These are phyloP conservation scores for Cynoglossus semilaevis DNA, from an alignment of 2,113 vertebrate species.

Conservation along the genomic window DNA sequence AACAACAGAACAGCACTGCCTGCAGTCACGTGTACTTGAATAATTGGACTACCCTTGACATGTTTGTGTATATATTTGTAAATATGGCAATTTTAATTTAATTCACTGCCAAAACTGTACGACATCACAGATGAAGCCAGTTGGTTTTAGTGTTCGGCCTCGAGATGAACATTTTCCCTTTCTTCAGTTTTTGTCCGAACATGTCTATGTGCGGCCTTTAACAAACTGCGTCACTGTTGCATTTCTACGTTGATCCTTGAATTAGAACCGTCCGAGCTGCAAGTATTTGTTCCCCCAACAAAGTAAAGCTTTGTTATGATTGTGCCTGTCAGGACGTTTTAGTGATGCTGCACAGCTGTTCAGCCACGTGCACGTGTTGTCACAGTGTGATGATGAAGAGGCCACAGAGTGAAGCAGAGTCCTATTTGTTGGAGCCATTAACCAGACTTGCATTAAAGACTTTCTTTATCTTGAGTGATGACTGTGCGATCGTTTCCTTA, in stretches of 20 bases:
- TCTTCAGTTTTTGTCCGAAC: no score
- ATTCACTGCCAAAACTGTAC: no score
- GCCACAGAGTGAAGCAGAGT: slow-evolving; percentile 53
- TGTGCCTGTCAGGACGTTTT: slow-evolving; percentile 40
- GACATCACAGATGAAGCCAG: no score
- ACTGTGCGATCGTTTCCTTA: slow-evolving; percentile 41
- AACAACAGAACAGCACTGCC: background rate
- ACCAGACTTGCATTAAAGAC: slow-evolving; percentile 49
- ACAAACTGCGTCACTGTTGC: background rate
- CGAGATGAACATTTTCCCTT: no score
- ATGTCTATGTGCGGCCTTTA: background rate
- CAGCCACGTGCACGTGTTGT: slow-evolving; percentile 47
- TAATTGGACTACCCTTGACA: background rate
- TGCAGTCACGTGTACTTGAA: background rate
- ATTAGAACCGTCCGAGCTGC: slow-evolving; percentile 27
- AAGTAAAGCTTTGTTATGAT: slow-evolving; percentile 32
- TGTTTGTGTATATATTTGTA: background rate
- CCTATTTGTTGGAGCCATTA: slow-evolving; percentile 64
- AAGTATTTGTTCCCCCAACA: slow-evolving; percentile 32
- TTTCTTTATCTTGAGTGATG: slow-evolving; percentile 61
- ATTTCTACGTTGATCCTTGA: slow-evolving; percentile 25
- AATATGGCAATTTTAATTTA: no score
- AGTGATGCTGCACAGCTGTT: slow-evolving; percentile 55
- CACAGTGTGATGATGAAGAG: slow-evolving; percentile 46
- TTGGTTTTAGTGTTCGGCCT: no score